phyloP scores from a whole-genome alignment of 2,797 vertebrate genomes.

The Syncerus caffer region DNA sequence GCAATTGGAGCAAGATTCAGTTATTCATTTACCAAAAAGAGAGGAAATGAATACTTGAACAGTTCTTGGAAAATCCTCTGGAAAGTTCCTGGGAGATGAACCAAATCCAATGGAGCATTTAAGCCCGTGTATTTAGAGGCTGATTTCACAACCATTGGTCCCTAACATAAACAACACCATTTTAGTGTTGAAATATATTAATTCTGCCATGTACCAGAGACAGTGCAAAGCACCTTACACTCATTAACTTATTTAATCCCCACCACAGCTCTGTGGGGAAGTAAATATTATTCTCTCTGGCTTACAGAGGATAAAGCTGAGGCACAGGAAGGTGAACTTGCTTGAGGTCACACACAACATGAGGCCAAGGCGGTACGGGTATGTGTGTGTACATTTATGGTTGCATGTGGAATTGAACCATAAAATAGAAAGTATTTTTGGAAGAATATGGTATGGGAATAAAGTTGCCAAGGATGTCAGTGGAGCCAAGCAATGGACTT shows the following conservation, averaged over 20 bases:
- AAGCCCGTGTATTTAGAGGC: background rate
- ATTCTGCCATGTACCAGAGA: background rate
- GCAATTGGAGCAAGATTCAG: background rate
- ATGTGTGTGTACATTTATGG: background rate
- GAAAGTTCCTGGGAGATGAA: slow-evolving; percentile 49
- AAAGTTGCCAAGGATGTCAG: background rate
- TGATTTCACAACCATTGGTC: background rate
- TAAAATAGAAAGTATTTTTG: background rate
- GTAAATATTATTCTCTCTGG: background rate
- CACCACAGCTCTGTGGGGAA: background rate
- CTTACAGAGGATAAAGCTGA: background rate
- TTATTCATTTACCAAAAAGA: slow-evolving; percentile 47
- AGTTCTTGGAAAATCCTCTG: slow-evolving; percentile 50
- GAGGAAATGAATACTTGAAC: slow-evolving; percentile 43
- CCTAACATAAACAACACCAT: background rate
- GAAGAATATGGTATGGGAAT: background rate
- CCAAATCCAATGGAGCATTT: background rate
- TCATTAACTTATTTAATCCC: background rate
- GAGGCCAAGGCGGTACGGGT: background rate
- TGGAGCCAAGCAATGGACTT: background rate
- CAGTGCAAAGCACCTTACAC: background rate
- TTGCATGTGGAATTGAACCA: background rate
- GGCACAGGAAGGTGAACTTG: background rate
- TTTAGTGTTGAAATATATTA: background rate
- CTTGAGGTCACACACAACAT: background rate